Evolutionary conservation across 2,888 invertebrate genomes (phyloP), one percentile per base, ranked within the genome.

Genomic region (Acanthosepion pharaonis): DNA sequence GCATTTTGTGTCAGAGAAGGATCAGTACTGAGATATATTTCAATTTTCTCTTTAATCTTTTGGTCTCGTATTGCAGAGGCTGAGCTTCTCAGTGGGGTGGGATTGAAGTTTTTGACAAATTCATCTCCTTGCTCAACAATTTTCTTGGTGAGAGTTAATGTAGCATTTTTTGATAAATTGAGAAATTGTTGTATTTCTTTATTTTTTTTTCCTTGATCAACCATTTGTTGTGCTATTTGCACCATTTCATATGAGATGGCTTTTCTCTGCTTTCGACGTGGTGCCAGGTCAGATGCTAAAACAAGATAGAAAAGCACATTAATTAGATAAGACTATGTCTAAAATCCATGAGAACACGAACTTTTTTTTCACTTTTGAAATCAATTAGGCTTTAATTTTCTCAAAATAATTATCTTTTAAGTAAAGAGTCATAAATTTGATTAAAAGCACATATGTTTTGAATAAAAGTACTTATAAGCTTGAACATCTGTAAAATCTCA

Each of bases 61-160:
- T 9, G 78, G 78, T 78, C 9, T n/a, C 9, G 78, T n/a, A 78
- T n/a, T n/a, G n/a, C n/a, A n/a, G 78, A 5, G 9, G 11, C 9
- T 25, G 64, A 28, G 64, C 28, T 25, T 64, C 28, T 64, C 8
- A 4, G 64, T 64, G 64, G 28, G 28, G 8, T 28, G 28, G 64
- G n/a, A 11, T 78, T 78, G 78, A 78, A 78, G n/a, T 78, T 78
- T 78, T n/a, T 28, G 9, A 78, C 28, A n/a, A 78, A 78, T 28
- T 78, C 78, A n/a, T 78, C 78, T 78, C 78, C 78, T 78, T 78
- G 78, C 18, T 94, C 94, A 11, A 20, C 51, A 64, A 94, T 48
- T 53, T 94, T 94, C 55, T 94, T 94, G 23, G 53, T 94, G 8
- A 94, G 94, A 94, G 93, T 94, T 48, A 94, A 3, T 8, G 78